phyloP scores from a whole-genome alignment of 2,113 vertebrate species.

The Mesocricetus auratus region DNA sequence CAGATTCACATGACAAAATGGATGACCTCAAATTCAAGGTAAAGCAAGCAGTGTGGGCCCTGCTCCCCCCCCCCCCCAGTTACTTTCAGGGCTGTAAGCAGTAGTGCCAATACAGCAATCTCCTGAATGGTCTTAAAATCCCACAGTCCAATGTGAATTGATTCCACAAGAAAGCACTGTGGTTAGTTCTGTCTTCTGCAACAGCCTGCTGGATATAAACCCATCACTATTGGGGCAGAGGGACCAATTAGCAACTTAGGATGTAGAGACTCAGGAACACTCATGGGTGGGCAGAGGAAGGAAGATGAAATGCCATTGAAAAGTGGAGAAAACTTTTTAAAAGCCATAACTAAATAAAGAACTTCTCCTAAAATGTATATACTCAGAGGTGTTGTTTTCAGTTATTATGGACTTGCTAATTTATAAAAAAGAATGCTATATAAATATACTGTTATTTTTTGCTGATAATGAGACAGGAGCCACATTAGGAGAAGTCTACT shows the following conservation, averaged over 20 bases:
- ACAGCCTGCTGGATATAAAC: not conserved
- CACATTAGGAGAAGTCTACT: not conserved
- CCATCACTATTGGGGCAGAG: not conserved
- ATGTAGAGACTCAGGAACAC: not conserved
- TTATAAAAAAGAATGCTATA: not conserved
- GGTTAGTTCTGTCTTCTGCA: conserved; percentile 37
- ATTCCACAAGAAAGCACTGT: conserved; percentile 36
- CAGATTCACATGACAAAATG: conserved; percentile 9
- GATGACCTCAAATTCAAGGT: conserved; percentile 35
- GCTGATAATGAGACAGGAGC: not conserved
- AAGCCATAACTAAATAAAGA: conserved; percentile 27
- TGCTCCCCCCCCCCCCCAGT: not conserved
- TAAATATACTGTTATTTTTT: conserved; percentile 36
- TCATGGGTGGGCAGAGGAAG: not conserved
- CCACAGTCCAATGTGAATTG: not conserved
- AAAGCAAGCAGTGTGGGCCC: not conserved
- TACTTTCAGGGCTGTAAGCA: not conserved
- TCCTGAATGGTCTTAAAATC: not conserved
- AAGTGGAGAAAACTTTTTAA: conserved; percentile 44
- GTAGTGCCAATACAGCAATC: not conserved
- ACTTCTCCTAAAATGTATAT: conserved; percentile 44
- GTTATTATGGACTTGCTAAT: conserved; percentile 35
- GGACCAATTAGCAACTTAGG: not conserved
- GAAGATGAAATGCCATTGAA: not conserved
- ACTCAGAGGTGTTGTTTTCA: conserved; percentile 48